Evolutionary conservation across 1,140 invertebrate species (phyloP), one percentile per base, ranked within the genome.

Genomic region (Palaemon carinicauda): DNA sequence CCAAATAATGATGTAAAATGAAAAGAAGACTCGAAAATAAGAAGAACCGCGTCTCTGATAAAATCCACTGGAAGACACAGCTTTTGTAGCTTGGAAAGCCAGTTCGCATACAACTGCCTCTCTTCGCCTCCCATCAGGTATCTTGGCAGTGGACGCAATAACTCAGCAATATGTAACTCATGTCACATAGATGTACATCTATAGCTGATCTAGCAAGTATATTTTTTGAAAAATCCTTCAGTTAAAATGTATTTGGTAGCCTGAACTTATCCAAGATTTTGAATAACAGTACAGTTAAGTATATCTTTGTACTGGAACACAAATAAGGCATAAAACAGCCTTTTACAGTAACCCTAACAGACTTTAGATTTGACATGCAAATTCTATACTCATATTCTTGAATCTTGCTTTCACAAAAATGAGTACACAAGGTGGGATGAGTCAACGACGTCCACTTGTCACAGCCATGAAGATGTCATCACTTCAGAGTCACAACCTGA

Each of bases 21-120:
- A 24, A 31, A 12, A 31, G 69, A 17, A 73, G 69, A 31, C 4
- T 24, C 7, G 69, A 31, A 31, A 24, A 29, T n/a, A 31, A 31
- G 69, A 31, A 31, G 27, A 31, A 69, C 84, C 80, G 84, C 84
- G 80, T 86, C 84, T 86, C 50, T 71, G 84, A 86, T 77, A 71
- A 79, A 80, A 79, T 86, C 75, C 84, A 86, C 56, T 86, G 84
- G 84, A 86, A 86, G 84, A 86, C 84, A 79, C 60, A 29, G 77
- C 71, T 51, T 86, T 27, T 41, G 41, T 41, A 75, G 71, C 73
- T 54, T 33, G 51, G 65, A 80, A 29, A 51, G 77, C 84, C 41
- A 41, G 41, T 7, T 41, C 41, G 41, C 0, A 80, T 73, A 78
- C 75, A 77, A 80, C 84, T 75, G 82, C 82, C 82, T 83, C 71